Conservation (phyloP, 2,797 vertebrate species). For the Psittacula derbiana region DNA sequence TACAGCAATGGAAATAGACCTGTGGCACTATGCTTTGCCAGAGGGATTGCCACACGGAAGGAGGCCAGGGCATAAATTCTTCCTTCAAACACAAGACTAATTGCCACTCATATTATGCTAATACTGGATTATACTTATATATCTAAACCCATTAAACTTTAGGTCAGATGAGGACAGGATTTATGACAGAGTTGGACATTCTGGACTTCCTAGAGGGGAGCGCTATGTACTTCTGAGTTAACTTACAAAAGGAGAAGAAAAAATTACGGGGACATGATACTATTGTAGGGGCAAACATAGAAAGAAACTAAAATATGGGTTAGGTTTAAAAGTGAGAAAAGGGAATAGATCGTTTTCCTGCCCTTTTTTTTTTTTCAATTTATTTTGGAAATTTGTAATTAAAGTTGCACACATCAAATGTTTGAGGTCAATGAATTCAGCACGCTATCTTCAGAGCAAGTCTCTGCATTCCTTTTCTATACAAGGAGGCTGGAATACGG, state of each 20-base stretch:
- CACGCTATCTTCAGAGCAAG: conserved; percentile 30
- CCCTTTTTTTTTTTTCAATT: neutral
- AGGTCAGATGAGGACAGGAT: neutral
- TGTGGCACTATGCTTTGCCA: neutral
- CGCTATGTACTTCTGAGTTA: neutral
- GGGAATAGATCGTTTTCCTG: neutral
- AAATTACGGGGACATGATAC: neutral
- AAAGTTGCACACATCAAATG: conserved; percentile 31
- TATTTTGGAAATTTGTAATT: conserved; percentile 45
- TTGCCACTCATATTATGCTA: neutral
- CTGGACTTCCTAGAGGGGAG: neutral
- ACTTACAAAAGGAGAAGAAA: neutral
- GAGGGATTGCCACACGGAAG: neutral
- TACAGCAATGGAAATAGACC: neutral
- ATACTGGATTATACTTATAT: neutral
- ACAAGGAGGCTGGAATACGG: neutral
- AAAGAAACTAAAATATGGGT: neutral
- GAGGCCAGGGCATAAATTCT: neutral
- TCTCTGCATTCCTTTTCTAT: conserved; percentile 41
- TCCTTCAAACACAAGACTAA: neutral
- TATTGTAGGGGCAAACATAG: neutral
- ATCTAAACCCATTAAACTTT: neutral
- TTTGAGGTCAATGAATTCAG: conserved; percentile 54
- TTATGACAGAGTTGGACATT: neutral
- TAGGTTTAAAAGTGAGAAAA: neutral